A percentile compares a stretch with the other conserved stretches of the same genome.
phyloP scores from a whole-genome alignment of 2,797 vertebrate genomes.

The Artibeus lituratus region DNA sequence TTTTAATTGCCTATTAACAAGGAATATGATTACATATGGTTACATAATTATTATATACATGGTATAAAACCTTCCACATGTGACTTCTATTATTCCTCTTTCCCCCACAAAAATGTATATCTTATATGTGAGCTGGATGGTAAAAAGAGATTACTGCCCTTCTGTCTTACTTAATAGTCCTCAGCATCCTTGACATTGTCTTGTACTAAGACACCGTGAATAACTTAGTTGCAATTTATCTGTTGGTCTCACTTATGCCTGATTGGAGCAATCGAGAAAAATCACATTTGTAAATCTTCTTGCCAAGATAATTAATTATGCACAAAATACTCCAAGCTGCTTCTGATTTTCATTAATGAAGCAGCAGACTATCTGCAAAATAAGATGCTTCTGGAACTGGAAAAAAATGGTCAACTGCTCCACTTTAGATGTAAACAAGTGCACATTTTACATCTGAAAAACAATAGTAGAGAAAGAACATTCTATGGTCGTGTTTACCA shows the following conservation, averaged over 20 bases:
- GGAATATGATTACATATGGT: neutral
- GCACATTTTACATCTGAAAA: conserved; percentile 39
- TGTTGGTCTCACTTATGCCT: conserved; percentile 69
- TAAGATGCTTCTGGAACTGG: conserved; percentile 19
- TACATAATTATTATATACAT: neutral
- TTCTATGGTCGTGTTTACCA: conserved; percentile 13
- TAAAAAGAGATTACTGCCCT: neutral
- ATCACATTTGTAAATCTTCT: conserved; percentile 77
- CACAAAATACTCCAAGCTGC: conserved; percentile 70
- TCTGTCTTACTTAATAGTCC: conserved; percentile 30
- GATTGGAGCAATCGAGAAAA: conserved; percentile 73
- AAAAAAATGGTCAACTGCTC: conserved; percentile 50
- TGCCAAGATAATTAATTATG: conserved; percentile 74
- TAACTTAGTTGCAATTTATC: conserved; percentile 73
- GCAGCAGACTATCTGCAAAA: conserved; percentile 66
- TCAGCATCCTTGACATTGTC: conserved; percentile 57
- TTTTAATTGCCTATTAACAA: neutral
- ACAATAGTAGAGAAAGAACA: conserved; percentile 45
- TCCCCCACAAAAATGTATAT: neutral
- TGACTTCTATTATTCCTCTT: neutral
- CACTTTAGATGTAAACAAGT: conserved; percentile 41
- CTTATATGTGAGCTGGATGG: neutral
- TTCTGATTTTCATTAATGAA: conserved; percentile 78
- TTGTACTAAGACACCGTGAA: conserved; percentile 42
- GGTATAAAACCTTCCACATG: neutral